A percentile compares a stretch with the other conserved stretches of the same genome.
Evolutionary conservation across 2,113 vertebrate species (phyloP).

Genomic region (Ptyas mucosa): DNA sequence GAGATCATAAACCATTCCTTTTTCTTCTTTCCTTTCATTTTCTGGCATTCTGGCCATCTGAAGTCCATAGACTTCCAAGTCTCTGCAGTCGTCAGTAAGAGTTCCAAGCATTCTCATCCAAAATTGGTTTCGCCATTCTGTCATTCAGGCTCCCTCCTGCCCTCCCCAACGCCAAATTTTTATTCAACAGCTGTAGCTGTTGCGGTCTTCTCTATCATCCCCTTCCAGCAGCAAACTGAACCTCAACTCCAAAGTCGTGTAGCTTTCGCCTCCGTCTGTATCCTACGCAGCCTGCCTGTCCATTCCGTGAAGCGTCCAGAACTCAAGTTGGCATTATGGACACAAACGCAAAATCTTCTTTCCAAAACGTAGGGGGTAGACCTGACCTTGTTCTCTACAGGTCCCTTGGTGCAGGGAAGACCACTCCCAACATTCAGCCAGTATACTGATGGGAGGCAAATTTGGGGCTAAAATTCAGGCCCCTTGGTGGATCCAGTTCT

Average conservation of each 20-base stretch:
- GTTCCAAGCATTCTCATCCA: not conserved
- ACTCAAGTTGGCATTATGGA: slow-evolving; percentile 26
- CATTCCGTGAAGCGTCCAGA: slow-evolving; percentile 23
- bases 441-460: slow-evolving; percentile 40
- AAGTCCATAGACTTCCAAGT: not conserved
- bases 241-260: slow-evolving; percentile 20
- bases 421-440: slow-evolving; percentile 27
- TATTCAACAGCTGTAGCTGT: not conserved
- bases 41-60: not conserved
- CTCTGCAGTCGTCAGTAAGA: not conserved
- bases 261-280: not conserved
- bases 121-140: not conserved
- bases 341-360: not conserved
- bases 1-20: not conserved
- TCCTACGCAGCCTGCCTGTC: slow-evolving; percentile 38
- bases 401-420: slow-evolving; percentile 25
- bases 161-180: not conserved
- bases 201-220: not conserved
- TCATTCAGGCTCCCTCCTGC: not conserved
- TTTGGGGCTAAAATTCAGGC: slow-evolving; percentile 37
- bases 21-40: not conserved
- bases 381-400: slow-evolving; percentile 20
- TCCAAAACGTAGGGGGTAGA: slow-evolving; percentile 27
- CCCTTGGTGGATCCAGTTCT: slow-evolving; percentile 37
- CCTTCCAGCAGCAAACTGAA: slow-evolving; percentile 62